Base-by-base conservation (phyloP, 2,113 vertebrate species). In the Lathamus discolor region DNA sequence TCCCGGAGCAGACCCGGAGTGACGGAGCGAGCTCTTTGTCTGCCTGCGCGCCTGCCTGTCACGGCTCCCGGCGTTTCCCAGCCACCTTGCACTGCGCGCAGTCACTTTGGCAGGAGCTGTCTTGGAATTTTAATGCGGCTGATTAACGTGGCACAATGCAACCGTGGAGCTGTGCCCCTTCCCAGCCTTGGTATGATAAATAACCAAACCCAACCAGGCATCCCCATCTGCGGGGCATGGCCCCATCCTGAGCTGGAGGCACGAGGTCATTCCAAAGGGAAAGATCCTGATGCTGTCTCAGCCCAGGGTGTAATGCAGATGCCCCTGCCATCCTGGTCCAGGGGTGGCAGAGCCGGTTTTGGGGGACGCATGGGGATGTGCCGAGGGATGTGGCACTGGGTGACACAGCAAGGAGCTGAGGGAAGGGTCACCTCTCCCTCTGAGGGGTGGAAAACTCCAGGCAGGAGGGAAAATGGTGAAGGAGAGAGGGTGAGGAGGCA, bases 41-140 rank as follows among this genome's bases (percentile, higher is more conserved):
- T 95, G 93, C 92, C 95, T 77, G 92, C 31, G 41, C 52, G 86
- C 94, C 88, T 83, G 89, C 96, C 93, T 95, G 87, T 95, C 92
- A 88, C 83, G 43, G 93, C 93, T 84, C 95, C 95, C 61, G 37
- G 93, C 94, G 35, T 90, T 95, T 94, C 94, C 95, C 91, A 96
- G 96, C 95, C 95, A 96, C 96, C 97, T 94, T 93, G 96, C 75
- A 67, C 69, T 20, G 78, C 85, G 77, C 83, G 77, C 94, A 96
- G 96, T 85, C 96, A 95, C 94, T 95, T 97, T 57, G 96, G 95
- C 86, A 95, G 96, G 87, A 96, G 92, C 91, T 91, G 96, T 92
- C 91, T 96, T 10, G 96, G 97, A 97, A 98, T 97, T 96, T 96
- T 97, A 94, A 97, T 97, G 95, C 41, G 66, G 79, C 83, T 93